A percentile compares a stretch with the other conserved stretches of the same genome.
Evolutionary conservation across 2,797 vertebrate species (phyloP).

Genomic region (Enteromius thamalakanensis): DNA sequence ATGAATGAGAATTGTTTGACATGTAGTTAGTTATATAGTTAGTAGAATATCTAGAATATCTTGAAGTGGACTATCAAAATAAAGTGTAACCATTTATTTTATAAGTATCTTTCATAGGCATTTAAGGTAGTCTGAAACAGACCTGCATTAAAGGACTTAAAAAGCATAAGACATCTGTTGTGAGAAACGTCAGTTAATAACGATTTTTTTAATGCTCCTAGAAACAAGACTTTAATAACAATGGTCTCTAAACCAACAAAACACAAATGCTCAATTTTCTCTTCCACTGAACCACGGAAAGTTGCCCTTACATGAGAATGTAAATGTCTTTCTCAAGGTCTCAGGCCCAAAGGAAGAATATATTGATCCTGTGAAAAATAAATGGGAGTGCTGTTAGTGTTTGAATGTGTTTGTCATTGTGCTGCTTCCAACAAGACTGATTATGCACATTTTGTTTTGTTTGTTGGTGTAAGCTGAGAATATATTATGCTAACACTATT

Average conservation of each 20-base stretch:
- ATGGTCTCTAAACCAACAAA: background rate
- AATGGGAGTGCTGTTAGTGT: slow-evolving; percentile 24
- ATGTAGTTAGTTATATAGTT: no score
- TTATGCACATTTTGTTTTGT: slow-evolving; percentile 28
- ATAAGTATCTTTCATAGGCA: background rate
- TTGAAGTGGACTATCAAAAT: no score
- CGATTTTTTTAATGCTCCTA: slow-evolving; percentile 7
- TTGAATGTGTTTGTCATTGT: slow-evolving; percentile 13
- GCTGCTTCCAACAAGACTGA: slow-evolving; percentile 25
- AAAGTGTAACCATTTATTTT: background rate
- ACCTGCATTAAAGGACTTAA: background rate
- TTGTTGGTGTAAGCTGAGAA: slow-evolving; percentile 36
- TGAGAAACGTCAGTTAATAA: slow-evolving; percentile 3
- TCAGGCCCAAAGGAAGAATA: slow-evolving; percentile 7
- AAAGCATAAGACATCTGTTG: background rate
- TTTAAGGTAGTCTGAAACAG: slow-evolving; percentile 7
- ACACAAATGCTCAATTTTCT: slow-evolving; percentile 9
- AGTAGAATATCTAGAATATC: no score
- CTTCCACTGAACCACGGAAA: background rate
- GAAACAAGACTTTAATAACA: slow-evolving; percentile 34
- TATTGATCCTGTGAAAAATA: slow-evolving; percentile 37
- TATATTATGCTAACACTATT: slow-evolving; percentile 30
- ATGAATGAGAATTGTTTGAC: no score
- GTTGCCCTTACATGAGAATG: background rate
- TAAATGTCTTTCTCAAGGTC: slow-evolving; percentile 21